A percentile compares a stretch with the other conserved stretches of the same genome.
Evolutionary conservation across 2,113 vertebrate species (phyloP).

Genomic region (Neofelis nebulosa): DNA sequence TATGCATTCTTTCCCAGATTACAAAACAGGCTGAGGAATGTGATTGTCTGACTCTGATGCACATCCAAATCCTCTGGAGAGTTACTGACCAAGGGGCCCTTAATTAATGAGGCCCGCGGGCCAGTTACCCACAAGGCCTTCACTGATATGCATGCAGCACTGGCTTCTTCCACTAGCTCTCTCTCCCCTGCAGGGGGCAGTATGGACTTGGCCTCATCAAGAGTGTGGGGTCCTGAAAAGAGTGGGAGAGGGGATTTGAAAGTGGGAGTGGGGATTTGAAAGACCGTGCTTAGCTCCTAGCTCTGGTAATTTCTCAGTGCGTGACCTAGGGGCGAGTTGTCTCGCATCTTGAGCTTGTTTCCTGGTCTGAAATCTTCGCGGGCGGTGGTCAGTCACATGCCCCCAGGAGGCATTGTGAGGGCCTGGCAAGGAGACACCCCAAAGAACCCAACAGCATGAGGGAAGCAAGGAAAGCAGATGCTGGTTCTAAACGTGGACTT

Average conservation of each 20-base stretch:
- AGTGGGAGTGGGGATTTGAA: neutral
- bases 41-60: neutral
- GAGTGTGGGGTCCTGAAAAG: neutral
- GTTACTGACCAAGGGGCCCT: neutral
- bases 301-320: neutral
- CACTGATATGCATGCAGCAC: rapidly evolving
- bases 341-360: neutral
- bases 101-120: neutral
- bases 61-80: neutral
- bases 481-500: neutral
- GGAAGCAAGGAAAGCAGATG: neutral
- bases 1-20: neutral
- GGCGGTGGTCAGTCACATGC: neutral
- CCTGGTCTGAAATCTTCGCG: neutral
- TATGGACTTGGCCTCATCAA: neutral
- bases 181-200: neutral
- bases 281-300: neutral
- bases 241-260: neutral
- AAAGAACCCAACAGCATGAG: neutral
- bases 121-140: neutral
- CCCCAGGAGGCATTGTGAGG: neutral
- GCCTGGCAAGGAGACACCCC: neutral
- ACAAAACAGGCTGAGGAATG: neutral
- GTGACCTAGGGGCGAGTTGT: neutral
- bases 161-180: neutral